These are phyloP conservation scores for Clarias laeviceps DNA, from an alignment of 2,797 vertebrate species.

Conservation along the genomic window DNA sequence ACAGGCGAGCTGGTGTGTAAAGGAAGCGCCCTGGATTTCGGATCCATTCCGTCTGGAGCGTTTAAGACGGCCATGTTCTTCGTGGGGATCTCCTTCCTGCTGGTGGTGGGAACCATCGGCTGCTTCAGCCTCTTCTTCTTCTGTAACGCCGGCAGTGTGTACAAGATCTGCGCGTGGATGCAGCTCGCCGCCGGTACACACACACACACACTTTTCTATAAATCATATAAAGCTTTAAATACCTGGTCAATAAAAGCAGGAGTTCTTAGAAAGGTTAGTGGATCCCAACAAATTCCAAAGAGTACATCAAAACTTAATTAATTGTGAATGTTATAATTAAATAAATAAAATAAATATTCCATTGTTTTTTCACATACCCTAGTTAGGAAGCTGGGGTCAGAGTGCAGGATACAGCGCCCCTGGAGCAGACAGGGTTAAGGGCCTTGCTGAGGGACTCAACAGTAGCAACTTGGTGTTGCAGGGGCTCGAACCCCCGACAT, in stretches of 20 bases:
- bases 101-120: constrained; percentile 90
- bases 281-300: no score
- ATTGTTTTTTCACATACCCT: no score
- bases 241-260: background rate
- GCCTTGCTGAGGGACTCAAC: no score
- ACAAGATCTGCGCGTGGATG: constrained; percentile 98
- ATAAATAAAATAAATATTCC: no score
- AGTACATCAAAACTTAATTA: no score
- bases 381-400: no score
- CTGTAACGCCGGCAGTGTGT: constrained; percentile 93
- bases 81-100: constrained; percentile 90
- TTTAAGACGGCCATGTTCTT: constrained; percentile 99
- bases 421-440: no score
- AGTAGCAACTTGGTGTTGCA: no score
- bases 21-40: constrained; percentile 91
- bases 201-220: background rate
- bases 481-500: no score
- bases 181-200: constrained; percentile 92
- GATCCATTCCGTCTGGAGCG: constrained; percentile 92
- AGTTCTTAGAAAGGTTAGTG: background rate
- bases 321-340: no score
- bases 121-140: constrained; percentile 97
- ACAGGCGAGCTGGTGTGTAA: constrained; percentile 95
- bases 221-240: background rate
- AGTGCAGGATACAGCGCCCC: no score